These are phyloP conservation scores for Leucoraja erinaceus DNA, from an alignment of 2,113 vertebrate species.

Conservation along the genomic window DNA sequence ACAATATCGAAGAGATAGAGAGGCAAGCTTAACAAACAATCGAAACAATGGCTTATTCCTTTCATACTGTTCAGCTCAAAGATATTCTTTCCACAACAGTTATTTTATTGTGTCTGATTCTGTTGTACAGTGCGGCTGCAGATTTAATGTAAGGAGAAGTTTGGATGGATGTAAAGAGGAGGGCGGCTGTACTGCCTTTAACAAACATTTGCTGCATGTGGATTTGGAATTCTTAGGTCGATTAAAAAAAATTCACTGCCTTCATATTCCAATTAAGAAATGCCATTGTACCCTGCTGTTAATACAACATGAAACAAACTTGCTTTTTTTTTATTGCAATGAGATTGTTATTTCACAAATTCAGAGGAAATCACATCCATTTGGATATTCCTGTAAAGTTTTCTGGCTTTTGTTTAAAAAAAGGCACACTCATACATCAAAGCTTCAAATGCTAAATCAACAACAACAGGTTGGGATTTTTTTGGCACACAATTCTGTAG, in stretches of 20 bases:
- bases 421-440: background rate
- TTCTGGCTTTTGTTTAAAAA: background rate
- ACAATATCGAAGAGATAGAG: background rate
- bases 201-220: background rate
- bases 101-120: background rate
- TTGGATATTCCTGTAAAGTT: conserved; percentile 13
- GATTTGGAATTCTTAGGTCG: background rate
- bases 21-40: background rate
- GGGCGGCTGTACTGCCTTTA: background rate
- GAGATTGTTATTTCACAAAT: background rate
- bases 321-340: background rate
- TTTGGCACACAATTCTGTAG: background rate
- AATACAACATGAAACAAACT: too few species aligned
- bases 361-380: background rate
- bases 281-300: background rate
- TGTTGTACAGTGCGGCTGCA: background rate
- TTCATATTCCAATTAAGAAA: conserved; percentile 7
- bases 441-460: background rate
- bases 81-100: background rate
- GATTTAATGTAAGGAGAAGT: too few species aligned
- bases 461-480: background rate
- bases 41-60: background rate
- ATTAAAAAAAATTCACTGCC: background rate
- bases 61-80: background rate
- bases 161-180: too few species aligned